phyloP scores from a whole-genome alignment of 92 coral and sea anemone genomes.

The Micromussa lordhowensis region DNA sequence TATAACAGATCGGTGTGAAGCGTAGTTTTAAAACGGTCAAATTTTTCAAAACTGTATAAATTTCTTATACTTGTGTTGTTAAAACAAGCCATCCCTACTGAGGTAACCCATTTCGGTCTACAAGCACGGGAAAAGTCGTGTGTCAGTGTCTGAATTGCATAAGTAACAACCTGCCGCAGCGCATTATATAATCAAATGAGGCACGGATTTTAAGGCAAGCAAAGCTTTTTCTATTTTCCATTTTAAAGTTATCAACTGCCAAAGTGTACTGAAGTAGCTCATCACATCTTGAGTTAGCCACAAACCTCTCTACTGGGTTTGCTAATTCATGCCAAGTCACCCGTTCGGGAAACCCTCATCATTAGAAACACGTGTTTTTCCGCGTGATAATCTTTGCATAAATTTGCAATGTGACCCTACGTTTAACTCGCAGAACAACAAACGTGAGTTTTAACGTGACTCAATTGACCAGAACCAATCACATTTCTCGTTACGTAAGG shows the following conservation, averaged over 20 bases:
- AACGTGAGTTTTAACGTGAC: constrained; percentile 23
- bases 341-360: background rate
- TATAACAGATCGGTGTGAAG: too few relatives aligned
- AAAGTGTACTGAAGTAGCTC: background rate
- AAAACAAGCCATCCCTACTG: too few relatives aligned
- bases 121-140: background rate
- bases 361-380: background rate
- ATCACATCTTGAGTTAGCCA: background rate
- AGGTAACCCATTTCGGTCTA: background rate
- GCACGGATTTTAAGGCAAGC: too few relatives aligned
- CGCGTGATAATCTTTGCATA: background rate
- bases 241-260: too few relatives aligned
- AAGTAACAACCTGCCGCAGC: background rate
- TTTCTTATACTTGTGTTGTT: too few relatives aligned
- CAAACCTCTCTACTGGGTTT: background rate
- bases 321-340: background rate
- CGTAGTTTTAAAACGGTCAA: too few relatives aligned
- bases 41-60: too few relatives aligned
- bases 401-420: constrained; percentile 5
- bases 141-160: background rate
- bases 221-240: too few relatives aligned
- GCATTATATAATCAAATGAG: background rate
- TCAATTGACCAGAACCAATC: constrained; percentile 15
- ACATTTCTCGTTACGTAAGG: constrained; percentile 23
- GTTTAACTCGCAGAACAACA: too few relatives aligned